Conservation (phyloP, 2,113 vertebrate species). For the Choloepus hoffmanni region DNA sequence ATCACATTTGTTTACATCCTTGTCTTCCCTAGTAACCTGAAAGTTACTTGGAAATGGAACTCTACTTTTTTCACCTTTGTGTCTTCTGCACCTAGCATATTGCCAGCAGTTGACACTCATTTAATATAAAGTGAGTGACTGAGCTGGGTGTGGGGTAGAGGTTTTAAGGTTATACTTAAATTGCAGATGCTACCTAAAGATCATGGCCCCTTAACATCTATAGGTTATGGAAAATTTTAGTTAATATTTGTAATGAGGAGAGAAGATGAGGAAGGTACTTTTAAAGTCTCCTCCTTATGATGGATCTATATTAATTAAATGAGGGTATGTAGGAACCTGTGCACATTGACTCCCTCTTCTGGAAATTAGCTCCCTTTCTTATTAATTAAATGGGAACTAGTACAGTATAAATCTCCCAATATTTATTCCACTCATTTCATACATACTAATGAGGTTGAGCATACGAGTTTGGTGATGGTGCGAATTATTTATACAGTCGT, state of each 20-base stretch:
- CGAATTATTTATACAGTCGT: conserved; percentile 84
- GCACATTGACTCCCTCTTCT: conserved; percentile 65
- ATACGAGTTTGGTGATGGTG: conserved; percentile 69
- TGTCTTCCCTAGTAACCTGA: not conserved
- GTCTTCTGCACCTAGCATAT: not conserved
- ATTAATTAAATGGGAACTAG: conserved; percentile 85
- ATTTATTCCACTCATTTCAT: conserved; percentile 83
- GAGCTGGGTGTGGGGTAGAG: not conserved
- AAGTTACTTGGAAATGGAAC: not conserved
- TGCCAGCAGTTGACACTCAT: not conserved
- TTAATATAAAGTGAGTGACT: not conserved
- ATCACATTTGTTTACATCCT: not conserved
- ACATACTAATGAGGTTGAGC: conserved; percentile 85
- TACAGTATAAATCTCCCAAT: conserved; percentile 82
- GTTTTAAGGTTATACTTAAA: conserved; percentile 56
- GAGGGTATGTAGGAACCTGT: conserved; percentile 77
- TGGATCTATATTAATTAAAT: conserved; percentile 82
- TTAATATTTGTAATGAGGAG: conserved; percentile 78
- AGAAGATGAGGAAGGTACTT: conserved; percentile 74
- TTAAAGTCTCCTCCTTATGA: conserved; percentile 64
- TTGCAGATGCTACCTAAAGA: conserved; percentile 51
- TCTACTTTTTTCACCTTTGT: not conserved
- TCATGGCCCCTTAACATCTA: conserved; percentile 62
- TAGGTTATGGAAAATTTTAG: conserved; percentile 67
- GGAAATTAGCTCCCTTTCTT: conserved; percentile 76